A percentile compares a stretch with the other conserved stretches of the same genome.
Conservation (phyloP, 2,797 vertebrate genomes). For the Ciconia nigra region DNA sequence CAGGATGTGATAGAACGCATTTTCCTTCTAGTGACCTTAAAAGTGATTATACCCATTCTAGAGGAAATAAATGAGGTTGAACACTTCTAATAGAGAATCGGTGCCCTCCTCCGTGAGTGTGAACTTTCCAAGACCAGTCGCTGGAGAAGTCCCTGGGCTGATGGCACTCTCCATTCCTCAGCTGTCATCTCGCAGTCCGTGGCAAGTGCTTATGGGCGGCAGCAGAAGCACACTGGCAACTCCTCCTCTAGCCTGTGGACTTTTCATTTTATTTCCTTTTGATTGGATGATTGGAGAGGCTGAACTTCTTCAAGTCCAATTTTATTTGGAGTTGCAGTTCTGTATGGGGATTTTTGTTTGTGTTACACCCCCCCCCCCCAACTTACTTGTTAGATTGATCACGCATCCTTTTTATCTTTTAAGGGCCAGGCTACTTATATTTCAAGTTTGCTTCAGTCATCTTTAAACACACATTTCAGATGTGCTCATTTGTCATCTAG, state of each 20-base stretch:
- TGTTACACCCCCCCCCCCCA: background rate
- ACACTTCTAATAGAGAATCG: background rate
- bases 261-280: background rate
- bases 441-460: background rate
- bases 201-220: background rate
- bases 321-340: background rate
- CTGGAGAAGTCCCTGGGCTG: background rate
- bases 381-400: background rate
- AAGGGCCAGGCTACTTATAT: background rate
- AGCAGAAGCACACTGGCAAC: background rate
- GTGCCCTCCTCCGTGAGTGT: background rate
- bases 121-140: background rate
- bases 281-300: background rate
- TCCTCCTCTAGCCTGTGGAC: background rate
- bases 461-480: background rate
- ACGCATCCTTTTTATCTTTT: background rate
- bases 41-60: background rate
- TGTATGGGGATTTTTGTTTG: background rate
- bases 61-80: background rate
- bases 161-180: background rate
- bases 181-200: accelerated
- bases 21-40: background rate
- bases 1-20: background rate
- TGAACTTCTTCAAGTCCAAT: background rate
- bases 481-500: background rate